Conservation (phyloP, 2,797 vertebrate species). For the Smutsia temminckii region DNA sequence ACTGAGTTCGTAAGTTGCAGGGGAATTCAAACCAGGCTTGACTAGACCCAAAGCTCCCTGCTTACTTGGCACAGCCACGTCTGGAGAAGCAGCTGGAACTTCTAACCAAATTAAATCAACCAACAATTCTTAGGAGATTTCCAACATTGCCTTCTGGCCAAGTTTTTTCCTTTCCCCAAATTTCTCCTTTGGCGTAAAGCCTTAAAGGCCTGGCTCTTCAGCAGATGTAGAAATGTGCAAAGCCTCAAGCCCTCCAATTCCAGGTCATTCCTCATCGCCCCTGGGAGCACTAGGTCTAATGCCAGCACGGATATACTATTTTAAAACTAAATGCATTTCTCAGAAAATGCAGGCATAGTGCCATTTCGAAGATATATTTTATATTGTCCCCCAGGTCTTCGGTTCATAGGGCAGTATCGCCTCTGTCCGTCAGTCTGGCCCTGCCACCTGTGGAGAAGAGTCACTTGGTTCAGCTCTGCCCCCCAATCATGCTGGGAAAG, state of each 20-base stretch:
- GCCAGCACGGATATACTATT: constrained; percentile 68
- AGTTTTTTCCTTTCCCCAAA: background rate
- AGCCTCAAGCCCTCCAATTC: constrained; percentile 22
- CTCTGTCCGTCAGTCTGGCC: background rate
- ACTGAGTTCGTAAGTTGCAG: background rate
- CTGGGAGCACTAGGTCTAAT: constrained; percentile 53
- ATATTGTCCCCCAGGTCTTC: constrained; percentile 2
- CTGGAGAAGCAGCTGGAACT: background rate
- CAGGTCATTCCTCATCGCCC: constrained; percentile 62
- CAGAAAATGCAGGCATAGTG: constrained; percentile 66
- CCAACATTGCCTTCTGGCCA: background rate
- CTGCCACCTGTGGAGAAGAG: background rate
- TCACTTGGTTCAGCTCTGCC: background rate
- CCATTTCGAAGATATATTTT: constrained; percentile 56
- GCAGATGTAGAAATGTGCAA: constrained; percentile 29
- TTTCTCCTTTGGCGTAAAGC: constrained; percentile 42
- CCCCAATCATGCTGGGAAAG: background rate
- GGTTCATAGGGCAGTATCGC: background rate
- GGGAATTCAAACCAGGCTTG: background rate
- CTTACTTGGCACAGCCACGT: background rate
- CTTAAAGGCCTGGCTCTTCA: background rate
- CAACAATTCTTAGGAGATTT: constrained; percentile 29
- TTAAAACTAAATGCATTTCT: constrained; percentile 73
- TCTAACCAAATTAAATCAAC: background rate
- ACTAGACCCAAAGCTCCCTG: background rate